Percentiles rank a stretch among this genome's conserved stretches.
These are phyloP conservation scores for Eupsittula cactorum DNA, from an alignment of 2,113 vertebrate species.

Conservation along the genomic window DNA sequence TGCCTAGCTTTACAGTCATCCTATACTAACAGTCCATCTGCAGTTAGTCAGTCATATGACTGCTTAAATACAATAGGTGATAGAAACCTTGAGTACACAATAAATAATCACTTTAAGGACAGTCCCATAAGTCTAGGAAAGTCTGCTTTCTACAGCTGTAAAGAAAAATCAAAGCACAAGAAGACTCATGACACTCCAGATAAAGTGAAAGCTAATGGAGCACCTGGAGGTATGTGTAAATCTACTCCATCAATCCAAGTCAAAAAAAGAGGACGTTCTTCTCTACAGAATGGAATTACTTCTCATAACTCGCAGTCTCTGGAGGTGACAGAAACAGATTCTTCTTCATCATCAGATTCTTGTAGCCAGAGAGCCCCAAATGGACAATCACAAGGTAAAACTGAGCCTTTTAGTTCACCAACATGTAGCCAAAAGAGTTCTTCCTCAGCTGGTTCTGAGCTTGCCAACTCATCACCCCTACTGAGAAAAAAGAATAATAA, in stretches of 20 bases:
- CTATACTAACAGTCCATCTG: conserved; percentile 72
- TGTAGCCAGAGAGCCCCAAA: conserved; percentile 18
- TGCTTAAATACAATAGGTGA: conserved; percentile 78
- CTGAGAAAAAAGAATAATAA: conserved; percentile 55
- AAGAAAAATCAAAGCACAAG: conserved; percentile 71
- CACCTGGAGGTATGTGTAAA: not conserved
- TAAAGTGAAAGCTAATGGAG: conserved; percentile 26
- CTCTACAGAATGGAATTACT: conserved; percentile 38
- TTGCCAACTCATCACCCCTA: conserved; percentile 33
- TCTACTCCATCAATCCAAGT: not conserved
- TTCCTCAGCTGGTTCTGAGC: conserved; percentile 68
- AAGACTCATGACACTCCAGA: conserved; percentile 44
- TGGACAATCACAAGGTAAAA: conserved; percentile 23
- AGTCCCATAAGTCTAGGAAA: conserved; percentile 61
- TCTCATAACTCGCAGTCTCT: not conserved
- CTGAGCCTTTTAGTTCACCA: conserved; percentile 53
- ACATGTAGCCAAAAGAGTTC: conserved; percentile 28
- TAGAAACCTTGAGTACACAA: conserved; percentile 64
- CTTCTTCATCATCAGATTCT: conserved; percentile 57
- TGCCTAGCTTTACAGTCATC: conserved; percentile 84
- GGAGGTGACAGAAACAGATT: conserved; percentile 63
- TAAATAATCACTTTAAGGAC: conserved; percentile 69
- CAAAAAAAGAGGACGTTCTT: not conserved
- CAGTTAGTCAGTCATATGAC: conserved; percentile 85
- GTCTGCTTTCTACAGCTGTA: conserved; percentile 46